Evolutionary conservation across 1,140 invertebrate genomes (phyloP).

Genomic region (Orussus abietinus): DNA sequence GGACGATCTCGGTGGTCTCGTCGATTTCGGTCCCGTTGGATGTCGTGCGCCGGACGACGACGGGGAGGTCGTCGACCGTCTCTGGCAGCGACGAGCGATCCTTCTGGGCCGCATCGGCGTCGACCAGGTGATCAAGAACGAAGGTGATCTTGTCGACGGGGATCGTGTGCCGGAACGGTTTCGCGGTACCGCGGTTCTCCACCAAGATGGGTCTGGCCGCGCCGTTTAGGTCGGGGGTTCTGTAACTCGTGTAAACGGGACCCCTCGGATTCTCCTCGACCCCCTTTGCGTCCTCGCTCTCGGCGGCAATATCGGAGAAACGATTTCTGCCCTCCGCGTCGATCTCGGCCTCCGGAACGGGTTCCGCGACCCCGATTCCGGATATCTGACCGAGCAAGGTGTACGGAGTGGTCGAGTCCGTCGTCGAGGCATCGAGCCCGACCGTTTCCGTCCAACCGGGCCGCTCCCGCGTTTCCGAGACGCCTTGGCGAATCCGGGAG

Average conservation of each 20-base stretch:
- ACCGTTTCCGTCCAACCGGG: too few relatives aligned
- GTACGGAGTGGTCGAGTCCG: too few relatives aligned
- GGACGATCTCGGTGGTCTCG: too few relatives aligned
- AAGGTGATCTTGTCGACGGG: constrained; percentile 67
- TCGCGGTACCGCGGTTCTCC: constrained; percentile 38
- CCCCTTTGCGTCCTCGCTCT: constrained; percentile 16
- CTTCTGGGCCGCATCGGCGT: too few relatives aligned
- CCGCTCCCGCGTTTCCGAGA: too few relatives aligned
- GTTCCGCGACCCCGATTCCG: constrained; percentile 41
- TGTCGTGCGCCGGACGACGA: too few relatives aligned
- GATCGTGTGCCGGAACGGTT: constrained; percentile 58
- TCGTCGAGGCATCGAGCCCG: too few relatives aligned
- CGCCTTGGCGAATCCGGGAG: too few relatives aligned
- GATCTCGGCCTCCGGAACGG: constrained; percentile 38
- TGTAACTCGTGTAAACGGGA: constrained; percentile 64
- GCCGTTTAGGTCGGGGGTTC: constrained; percentile 56
- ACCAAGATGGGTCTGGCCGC: constrained; percentile 36
- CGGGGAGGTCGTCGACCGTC: too few relatives aligned
- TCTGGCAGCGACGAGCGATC: too few relatives aligned
- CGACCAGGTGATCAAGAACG: too few relatives aligned
- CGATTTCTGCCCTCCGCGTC: constrained; percentile 39
- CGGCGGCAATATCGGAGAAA: constrained; percentile 27
- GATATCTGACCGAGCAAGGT: constrained; percentile 26
- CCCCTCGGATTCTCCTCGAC: constrained; percentile 21
- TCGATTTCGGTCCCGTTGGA: neutral